Base-by-base conservation (phyloP, 2,888 invertebrate genomes). In the Trichopria drosophilae region DNA sequence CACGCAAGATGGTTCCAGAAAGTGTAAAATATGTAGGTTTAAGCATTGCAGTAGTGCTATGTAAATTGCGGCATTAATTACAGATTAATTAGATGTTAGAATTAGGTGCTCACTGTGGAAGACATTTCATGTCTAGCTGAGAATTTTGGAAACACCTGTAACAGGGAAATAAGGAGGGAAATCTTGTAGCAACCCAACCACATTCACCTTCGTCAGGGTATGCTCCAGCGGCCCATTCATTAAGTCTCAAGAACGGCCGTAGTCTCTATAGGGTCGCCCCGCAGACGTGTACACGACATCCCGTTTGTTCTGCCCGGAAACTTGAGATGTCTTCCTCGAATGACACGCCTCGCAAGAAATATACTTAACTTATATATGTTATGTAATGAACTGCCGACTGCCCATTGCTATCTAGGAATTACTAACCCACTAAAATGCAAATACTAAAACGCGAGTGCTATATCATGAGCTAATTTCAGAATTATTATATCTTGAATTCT, bases 221-320 rank as follows among this genome's bases (percentile, higher is more conserved):
- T 28, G 40, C 50, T 29, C 29, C 41, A 35, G 20, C 18, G 40
- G 36, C 53, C 59, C 59, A 65, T 68, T 64, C 65, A 68, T 67
- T 68, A 64, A 67, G 62, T 64, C 65, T 61, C 53, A 60, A 61
- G 65, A 64, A 65, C 58, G 58, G 56, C 56, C 57, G 60, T 57
- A 58, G 60, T 55, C 58, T 60, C 61, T 62, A 61, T 61, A 63
- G 62, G 60, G 62, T 60, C 61, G 60, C 57, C 53, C 32, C 43
- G 62, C 57, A 67, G 65, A 64, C 63, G 62, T 63, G 64, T 64
- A 64, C 64, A 61, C 59, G 67, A 66, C 68, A 62, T 62, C 62
- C 59, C 67, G 64, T 65, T 69, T 69, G 70, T 69, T 67, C 65
- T 64, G 55, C 62, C 55, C 60, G 59, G 65, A 68, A 70, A 68